phyloP scores from a whole-genome alignment of 1,140 invertebrate species.

The Drosophila mauritiana region DNA sequence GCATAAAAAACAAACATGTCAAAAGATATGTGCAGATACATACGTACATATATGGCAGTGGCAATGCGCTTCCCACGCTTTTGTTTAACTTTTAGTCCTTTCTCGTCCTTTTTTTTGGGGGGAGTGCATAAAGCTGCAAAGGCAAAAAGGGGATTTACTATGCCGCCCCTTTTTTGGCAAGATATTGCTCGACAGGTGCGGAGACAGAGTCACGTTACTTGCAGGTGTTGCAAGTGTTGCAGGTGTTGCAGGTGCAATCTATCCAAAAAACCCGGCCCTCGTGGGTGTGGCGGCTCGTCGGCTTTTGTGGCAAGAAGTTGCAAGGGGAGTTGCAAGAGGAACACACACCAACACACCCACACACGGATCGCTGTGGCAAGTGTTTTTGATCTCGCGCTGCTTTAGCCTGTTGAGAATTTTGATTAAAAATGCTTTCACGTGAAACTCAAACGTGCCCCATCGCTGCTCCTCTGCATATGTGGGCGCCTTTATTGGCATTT shows the following conservation, averaged over 20 bases:
- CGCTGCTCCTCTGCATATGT: slow-evolving; percentile 39
- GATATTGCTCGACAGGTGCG: slow-evolving; percentile 43
- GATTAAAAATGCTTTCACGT: slow-evolving; percentile 83
- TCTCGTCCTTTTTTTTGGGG: slow-evolving; percentile 5
- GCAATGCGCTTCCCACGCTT: slow-evolving; percentile 20
- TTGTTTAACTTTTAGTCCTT: slow-evolving; percentile 19
- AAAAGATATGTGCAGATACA: slow-evolving; percentile 54
- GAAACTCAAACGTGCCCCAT: slow-evolving; percentile 71
- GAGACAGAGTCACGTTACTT: slow-evolving; percentile 81
- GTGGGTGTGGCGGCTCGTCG: slow-evolving; percentile 31
- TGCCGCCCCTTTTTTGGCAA: slow-evolving; percentile 37
- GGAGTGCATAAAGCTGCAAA: slow-evolving; percentile 69
- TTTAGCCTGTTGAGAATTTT: slow-evolving; percentile 83
- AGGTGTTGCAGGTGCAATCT: slow-evolving; percentile 82
- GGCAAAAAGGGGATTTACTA: slow-evolving; percentile 67
- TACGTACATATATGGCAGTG: background rate
- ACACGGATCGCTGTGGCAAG: slow-evolving; percentile 65
- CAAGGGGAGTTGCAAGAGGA: background rate
- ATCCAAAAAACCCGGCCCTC: slow-evolving; percentile 45
- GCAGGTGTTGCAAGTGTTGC: slow-evolving; percentile 81
- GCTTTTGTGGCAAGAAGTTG: slow-evolving; percentile 60
- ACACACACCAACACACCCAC: slow-evolving; percentile 15
- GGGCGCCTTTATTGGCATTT: slow-evolving; percentile 45
- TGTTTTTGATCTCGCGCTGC: slow-evolving; percentile 81
- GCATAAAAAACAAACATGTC: slow-evolving; percentile 77